A percentile compares a stretch with the other conserved stretches of the same genome.
These are phyloP conservation scores for Polyommatus icarus DNA, from an alignment of 2,888 invertebrate species.

Conservation along the genomic window DNA sequence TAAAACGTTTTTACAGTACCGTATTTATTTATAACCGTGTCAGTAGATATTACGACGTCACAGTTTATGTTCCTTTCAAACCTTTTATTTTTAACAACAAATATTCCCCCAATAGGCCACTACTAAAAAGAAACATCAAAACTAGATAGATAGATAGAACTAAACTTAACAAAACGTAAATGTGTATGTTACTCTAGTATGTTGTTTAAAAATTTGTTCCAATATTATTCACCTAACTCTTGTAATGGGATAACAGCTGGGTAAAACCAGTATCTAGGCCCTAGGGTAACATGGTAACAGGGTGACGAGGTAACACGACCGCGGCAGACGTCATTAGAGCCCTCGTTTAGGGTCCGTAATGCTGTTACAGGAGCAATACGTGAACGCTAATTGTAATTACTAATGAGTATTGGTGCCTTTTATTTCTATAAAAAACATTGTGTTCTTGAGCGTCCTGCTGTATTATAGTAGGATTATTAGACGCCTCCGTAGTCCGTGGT, in stretches of 20 bases:
- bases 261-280: not conserved
- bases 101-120: no score
- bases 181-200: no score
- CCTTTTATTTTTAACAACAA: no score
- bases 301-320: conserved; percentile 28
- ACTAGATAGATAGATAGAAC: no score
- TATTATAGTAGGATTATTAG: no score
- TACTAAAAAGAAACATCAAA: no score
- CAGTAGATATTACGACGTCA: not conserved
- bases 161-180: no score
- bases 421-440: not conserved
- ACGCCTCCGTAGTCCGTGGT: no score
- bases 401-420: not conserved
- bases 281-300: not conserved
- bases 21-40: not conserved
- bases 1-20: not conserved
- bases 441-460: no score
- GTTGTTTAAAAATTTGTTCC: no score
- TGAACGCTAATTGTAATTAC: not conserved
- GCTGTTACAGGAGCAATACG: not conserved
- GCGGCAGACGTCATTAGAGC: conserved; percentile 17
- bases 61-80: not conserved
- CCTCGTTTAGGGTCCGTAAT: conserved; percentile 3
- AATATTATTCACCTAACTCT: no score
- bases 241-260: not conserved